phyloP scores from a whole-genome alignment of 2,888 invertebrate species.

The Cynaeus angustus region DNA sequence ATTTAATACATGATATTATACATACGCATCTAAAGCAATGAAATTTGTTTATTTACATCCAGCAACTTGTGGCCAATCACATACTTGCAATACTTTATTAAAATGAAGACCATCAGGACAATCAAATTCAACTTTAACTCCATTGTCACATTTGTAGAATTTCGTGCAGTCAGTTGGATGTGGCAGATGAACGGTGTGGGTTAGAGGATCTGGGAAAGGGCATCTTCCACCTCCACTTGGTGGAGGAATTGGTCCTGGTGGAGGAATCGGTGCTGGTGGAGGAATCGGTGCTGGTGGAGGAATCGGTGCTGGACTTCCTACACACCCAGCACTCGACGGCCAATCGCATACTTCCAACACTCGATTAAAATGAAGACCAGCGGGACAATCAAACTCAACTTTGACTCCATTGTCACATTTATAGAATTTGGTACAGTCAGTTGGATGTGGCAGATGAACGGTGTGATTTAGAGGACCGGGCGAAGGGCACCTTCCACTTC shows the following conservation, averaged over 20 bases:
- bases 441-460: slow-evolving; percentile 54
- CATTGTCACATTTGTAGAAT: slow-evolving; percentile 54
- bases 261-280: too few species aligned
- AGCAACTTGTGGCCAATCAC: slow-evolving; percentile 51
- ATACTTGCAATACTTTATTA: slow-evolving; percentile 44
- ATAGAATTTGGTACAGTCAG: slow-evolving; percentile 57
- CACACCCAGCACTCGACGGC: slow-evolving; percentile 53
- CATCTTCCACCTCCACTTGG: slow-evolving; percentile 45
- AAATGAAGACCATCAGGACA: slow-evolving; percentile 47
- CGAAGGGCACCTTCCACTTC: too few species aligned
- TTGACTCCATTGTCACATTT: slow-evolving; percentile 55
- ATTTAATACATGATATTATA: too few species aligned
- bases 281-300: neutral
- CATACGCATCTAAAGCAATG: too few species aligned
- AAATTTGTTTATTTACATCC: slow-evolving; percentile 51
- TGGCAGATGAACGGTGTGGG: slow-evolving; percentile 50
- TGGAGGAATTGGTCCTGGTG: slow-evolving; percentile 15
- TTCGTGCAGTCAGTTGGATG: slow-evolving; percentile 53
- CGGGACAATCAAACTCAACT: slow-evolving; percentile 51
- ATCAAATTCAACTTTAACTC: slow-evolving; percentile 45
- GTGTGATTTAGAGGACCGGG: too few species aligned
- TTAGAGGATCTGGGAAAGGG: slow-evolving; percentile 47
- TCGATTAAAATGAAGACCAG: slow-evolving; percentile 54
- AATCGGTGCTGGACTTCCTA: neutral
- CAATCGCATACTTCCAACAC: slow-evolving; percentile 56